These are phyloP conservation scores for Frankliniella intonsa DNA, from an alignment of 2,888 invertebrate genomes.

Conservation along the genomic window DNA sequence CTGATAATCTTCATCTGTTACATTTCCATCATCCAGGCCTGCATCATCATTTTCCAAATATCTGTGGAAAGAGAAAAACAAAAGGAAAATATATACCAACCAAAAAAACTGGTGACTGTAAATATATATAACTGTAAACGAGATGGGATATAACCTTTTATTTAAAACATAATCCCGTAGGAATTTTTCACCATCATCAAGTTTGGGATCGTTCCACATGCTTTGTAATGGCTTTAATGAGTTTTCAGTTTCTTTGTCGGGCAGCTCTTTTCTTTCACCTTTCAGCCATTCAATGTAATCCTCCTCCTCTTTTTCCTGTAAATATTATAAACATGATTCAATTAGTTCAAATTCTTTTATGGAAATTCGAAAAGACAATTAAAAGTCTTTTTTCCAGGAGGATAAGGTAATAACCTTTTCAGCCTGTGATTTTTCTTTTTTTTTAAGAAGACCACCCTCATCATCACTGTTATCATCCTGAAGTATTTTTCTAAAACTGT, in stretches of 20 bases:
- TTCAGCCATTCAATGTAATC: conserved; percentile 76
- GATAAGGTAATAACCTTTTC: conserved; percentile 45
- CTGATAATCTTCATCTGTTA: conserved; percentile 59
- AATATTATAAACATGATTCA: conserved; percentile 9
- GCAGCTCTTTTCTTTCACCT: conserved; percentile 61
- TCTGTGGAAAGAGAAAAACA: conserved; percentile 42
- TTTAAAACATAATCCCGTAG: conserved; percentile 88
- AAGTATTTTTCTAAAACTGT: conserved; percentile 57
- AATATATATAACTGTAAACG: no score
- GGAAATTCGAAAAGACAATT: background rate
- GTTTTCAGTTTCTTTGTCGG: conserved; percentile 55
- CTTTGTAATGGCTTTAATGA: conserved; percentile 71
- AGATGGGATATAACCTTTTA: conserved; percentile 55
- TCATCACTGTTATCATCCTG: conserved; percentile 53
- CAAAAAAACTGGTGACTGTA: background rate
- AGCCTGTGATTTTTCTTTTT: conserved; percentile 52
- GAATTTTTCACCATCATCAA: conserved; percentile 82
- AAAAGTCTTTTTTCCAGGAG: background rate
- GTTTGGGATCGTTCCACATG: conserved; percentile 76
- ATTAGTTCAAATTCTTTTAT: background rate
- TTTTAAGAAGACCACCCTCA: conserved; percentile 53
- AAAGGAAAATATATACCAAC: conserved; percentile 3
- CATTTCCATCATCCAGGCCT: conserved; percentile 48
- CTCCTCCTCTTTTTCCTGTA: conserved; percentile 48
- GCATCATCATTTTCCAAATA: conserved; percentile 51